Percentiles rank a stretch among this genome's conserved stretches.
These are phyloP conservation scores for Dolichotis patagonum DNA, from an alignment of 2,113 vertebrate species.

Conservation along the genomic window DNA sequence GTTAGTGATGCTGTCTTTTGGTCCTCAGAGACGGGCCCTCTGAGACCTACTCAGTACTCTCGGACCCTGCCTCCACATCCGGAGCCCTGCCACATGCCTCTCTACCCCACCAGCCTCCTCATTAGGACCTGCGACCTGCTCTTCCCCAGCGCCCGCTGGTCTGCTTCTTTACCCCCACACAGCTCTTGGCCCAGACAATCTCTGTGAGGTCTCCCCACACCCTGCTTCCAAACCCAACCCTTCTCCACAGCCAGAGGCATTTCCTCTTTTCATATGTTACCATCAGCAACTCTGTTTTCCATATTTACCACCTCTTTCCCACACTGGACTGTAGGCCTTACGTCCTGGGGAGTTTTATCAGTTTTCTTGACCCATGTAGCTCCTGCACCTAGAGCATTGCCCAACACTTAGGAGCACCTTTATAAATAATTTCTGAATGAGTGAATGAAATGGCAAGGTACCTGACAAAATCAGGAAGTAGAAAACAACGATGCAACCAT, in stretches of 20 bases:
- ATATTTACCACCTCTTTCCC: neutral
- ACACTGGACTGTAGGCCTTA: neutral
- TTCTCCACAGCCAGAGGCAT: neutral
- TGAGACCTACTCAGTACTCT: neutral
- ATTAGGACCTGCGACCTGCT: neutral
- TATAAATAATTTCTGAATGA: neutral
- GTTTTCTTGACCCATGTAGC: neutral
- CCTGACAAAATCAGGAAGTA: neutral
- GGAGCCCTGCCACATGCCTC: neutral
- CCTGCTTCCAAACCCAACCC: neutral
- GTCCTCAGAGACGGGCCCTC: neutral
- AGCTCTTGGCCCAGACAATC: neutral
- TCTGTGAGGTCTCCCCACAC: fast-evolving
- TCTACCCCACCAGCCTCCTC: neutral
- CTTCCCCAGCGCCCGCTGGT: neutral
- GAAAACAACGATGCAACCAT: neutral
- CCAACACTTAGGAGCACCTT: neutral
- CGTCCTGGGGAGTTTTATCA: neutral
- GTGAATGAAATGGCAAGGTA: neutral
- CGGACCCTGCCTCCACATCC: too few relatives aligned
- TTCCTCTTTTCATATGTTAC: neutral
- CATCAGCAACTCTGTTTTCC: neutral
- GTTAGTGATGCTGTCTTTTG: fast-evolving
- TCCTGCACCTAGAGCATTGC: neutral
- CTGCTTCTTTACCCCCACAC: neutral